Base-by-base conservation (phyloP, 2,888 invertebrate genomes). In the Listrodromus nycthemerus region DNA sequence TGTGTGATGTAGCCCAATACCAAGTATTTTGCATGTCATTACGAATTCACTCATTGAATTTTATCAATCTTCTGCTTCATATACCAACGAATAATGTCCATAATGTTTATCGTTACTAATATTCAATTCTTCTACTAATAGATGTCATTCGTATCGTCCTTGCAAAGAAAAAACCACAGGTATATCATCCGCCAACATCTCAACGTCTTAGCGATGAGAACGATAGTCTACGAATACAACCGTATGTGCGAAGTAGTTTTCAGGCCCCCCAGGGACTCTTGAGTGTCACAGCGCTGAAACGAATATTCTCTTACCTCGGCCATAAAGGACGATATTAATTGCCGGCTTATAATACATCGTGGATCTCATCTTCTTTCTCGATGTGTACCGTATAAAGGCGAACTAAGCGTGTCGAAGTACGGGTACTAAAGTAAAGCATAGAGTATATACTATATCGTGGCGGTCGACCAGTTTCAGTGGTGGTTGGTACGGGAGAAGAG, bases 321-420 rank as follows among this genome's bases (percentile, higher is more conserved):
- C 84, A 83, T 86, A 85, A 88, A 83, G 75, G 85, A 63, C 85
- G 83, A 87, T 87, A 86, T 88, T 89, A 89, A 90, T 89, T 90
- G 87, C 85, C 86, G 84, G 80, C 83, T 83, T 82, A 71, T 78
- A 77, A 77, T 77, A 48, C 69, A 70, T 69, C 77, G 77, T 33
- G 50, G 69, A 77, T 61, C 77, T 69, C 77, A 69, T 67, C 37
- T 37, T 61, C 66, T 27, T 65, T 58, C 73, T 66, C 74, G 30
- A 61, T 65, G 73, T 65, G 63, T 37, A 66, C 52, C 67, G 48
- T 55, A 63, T 77, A 77, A 37, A 67, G 65, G 61, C 50, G 58
- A 70, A 69, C 69, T 63, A 63, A 63, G 81, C 76, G 65, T 66
- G 66, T 73, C 61, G 37, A 37, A 74, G 70, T 50, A 58, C 58